These are phyloP conservation scores for Nomada goodeniana DNA, from an alignment of 2,888 invertebrate genomes.

Conservation along the genomic window DNA sequence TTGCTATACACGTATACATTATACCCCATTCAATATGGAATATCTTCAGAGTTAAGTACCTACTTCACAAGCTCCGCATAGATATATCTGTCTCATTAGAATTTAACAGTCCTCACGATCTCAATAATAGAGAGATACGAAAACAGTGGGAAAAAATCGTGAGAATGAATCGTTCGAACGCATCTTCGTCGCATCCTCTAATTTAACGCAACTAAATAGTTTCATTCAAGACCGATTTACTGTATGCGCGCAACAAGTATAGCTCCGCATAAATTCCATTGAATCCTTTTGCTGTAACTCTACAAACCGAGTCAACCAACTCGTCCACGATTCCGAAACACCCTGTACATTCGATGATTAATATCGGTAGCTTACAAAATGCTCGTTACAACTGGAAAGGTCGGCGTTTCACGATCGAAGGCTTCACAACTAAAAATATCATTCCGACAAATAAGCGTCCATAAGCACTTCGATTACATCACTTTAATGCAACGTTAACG, in stretches of 20 bases:
- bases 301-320: not conserved
- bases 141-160: slow-evolving; percentile 26
- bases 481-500: slow-evolving; percentile 28
- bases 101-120: not conserved
- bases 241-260: not conserved
- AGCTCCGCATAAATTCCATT: not conserved
- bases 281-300: not conserved
- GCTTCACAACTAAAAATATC: slow-evolving; percentile 33
- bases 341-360: slow-evolving; percentile 5
- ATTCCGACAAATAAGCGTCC: slow-evolving; percentile 29
- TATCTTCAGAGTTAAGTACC: not conserved
- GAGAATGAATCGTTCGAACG: slow-evolving; percentile 13
- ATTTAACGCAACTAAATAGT: not conserved
- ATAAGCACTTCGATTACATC: slow-evolving; percentile 25
- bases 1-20: not conserved
- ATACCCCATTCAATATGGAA: too few relatives aligned
- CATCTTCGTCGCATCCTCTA: not conserved
- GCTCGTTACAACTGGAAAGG: slow-evolving; percentile 18
- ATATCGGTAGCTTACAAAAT: slow-evolving; percentile 16
- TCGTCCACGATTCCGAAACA: not conserved
- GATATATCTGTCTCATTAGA: slow-evolving; percentile 5
- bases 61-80: not conserved
- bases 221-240: not conserved
- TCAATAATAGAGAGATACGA: slow-evolving; percentile 13
- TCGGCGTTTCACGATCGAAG: slow-evolving; percentile 32